phyloP scores from a whole-genome alignment of 2,797 vertebrate species.

The Taenioides sp. region DNA sequence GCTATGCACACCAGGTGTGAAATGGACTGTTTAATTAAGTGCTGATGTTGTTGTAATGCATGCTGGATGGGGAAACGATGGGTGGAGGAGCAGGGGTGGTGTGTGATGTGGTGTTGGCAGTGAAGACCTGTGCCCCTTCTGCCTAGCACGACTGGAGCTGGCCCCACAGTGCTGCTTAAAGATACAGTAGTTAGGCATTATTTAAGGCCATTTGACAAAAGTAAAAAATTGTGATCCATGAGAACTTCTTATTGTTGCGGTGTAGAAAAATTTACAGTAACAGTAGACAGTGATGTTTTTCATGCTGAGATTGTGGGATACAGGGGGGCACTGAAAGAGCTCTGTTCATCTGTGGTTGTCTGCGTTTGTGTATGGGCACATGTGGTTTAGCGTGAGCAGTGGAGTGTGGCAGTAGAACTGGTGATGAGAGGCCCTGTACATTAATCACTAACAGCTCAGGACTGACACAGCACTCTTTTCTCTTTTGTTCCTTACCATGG shows the following conservation, averaged over 20 bases:
- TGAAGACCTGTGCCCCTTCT: constrained; percentile 55
- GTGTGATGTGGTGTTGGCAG: constrained; percentile 28
- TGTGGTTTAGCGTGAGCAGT: constrained; percentile 67
- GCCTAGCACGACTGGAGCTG: constrained; percentile 38
- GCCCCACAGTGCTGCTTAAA: constrained; percentile 22
- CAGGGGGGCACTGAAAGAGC: constrained; percentile 41
- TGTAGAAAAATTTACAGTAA: constrained; percentile 29
- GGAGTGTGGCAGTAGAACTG: constrained; percentile 71
- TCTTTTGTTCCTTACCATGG: constrained; percentile 14
- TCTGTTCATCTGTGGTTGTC: constrained; percentile 36
- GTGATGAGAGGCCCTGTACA: constrained; percentile 73
- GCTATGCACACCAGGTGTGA: constrained; percentile 84
- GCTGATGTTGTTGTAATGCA: constrained; percentile 85
- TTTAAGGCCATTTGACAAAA: constrained; percentile 32
- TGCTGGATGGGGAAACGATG: constrained; percentile 58
- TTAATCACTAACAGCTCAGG: constrained; percentile 75
- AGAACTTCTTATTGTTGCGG: constrained; percentile 14
- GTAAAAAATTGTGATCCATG: constrained; percentile 25
- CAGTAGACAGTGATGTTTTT: constrained; percentile 37
- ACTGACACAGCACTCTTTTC: constrained; percentile 49
- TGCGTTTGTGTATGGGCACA: constrained; percentile 28
- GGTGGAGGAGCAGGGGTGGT: constrained; percentile 25
- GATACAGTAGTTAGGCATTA: constrained; percentile 8
- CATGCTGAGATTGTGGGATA: constrained; percentile 28
- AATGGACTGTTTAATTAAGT: constrained; percentile 87